Base-by-base conservation (phyloP, 1,140 invertebrate species). In the Wasmannia auropunctata region DNA sequence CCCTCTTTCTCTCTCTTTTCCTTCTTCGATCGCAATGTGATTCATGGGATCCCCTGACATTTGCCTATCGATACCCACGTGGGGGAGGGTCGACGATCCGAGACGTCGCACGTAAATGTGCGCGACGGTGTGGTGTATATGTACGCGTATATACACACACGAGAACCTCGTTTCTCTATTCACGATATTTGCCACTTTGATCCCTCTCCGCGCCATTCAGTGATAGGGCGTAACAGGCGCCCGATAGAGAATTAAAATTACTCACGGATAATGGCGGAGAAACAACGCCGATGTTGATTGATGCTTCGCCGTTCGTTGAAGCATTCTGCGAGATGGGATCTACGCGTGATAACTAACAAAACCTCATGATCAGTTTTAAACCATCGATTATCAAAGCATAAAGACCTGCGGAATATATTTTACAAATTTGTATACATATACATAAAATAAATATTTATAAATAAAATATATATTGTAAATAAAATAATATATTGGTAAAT, bases 21-120 rank as follows among this genome's bases (percentile, higher is more conserved):
- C 28, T 83, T 56, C 56, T 72, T 91, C 65, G 77, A 86, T 86
- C 76, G 84, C 83, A 70, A 77, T 74, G 87, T 91, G 91, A 92
- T 93, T 91, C 84, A 88, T 87, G 87, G 87, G 89, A 92, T 92
- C 92, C 86, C 84, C 87, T 92, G 92, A 92, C 92, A 93, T 93
- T 93, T 93, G 87, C 87, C 56, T 84, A 86, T 80, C 79, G 80
- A 89, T 90, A 58, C 65, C 84, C 80, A 89, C 86, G 88, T 85
- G 88, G 72, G 80, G 72, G 87, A 89, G 87, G 83, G 40, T 56
- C 74, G 84, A 85, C 51, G 88, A 88, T 88, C 88, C 67, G 51
- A 83, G 77, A 81, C 51, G 31, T 37, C 62, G 51, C 25, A 16
- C 51, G 62, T 49, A 62, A 63, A 58, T 67, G 76, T 86, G 67